A percentile compares a stretch with the other conserved stretches of the same genome.
These are phyloP conservation scores for Calephelis virginiensis DNA, from an alignment of 1,140 invertebrate species.

Conservation along the genomic window DNA sequence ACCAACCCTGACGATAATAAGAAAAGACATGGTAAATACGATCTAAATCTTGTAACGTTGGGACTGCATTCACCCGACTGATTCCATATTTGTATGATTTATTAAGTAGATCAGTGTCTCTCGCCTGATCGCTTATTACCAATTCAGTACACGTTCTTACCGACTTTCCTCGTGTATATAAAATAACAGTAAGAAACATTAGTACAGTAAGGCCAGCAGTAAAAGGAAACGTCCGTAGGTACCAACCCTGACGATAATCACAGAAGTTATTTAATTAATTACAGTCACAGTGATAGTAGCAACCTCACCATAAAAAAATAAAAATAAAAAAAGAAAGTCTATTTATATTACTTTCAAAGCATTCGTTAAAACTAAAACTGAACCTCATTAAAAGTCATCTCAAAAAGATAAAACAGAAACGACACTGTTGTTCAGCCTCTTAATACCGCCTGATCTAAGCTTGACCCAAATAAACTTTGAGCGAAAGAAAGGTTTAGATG, in stretches of 20 bases:
- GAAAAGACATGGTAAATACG: neutral
- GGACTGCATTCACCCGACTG: neutral
- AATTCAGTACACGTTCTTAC: conserved; percentile 6
- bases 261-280: too few relatives aligned
- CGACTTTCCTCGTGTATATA: conserved; percentile 1
- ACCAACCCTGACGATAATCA: too few relatives aligned
- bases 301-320: too few relatives aligned
- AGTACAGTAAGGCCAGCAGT: too few relatives aligned
- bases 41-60: neutral
- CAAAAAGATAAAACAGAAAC: neutral
- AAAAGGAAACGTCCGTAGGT: too few relatives aligned
- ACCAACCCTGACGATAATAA: too few relatives aligned
- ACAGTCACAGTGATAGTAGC: too few relatives aligned
- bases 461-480: conserved; percentile 71
- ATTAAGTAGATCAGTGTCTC: conserved; percentile 8
- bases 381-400: neutral
- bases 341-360: neutral
- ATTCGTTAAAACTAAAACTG: neutral
- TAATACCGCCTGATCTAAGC: conserved; percentile 63
- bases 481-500: conserved; percentile 53
- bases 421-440: conserved; percentile 23
- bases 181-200: too few relatives aligned
- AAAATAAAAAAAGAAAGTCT: too few relatives aligned
- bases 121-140: conserved; percentile 7
- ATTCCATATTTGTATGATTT: conserved; percentile 10